Evolutionary conservation across 2,888 invertebrate species (phyloP), one percentile per base, ranked within the genome.

Genomic region (Ecdyonurus torrentis): DNA sequence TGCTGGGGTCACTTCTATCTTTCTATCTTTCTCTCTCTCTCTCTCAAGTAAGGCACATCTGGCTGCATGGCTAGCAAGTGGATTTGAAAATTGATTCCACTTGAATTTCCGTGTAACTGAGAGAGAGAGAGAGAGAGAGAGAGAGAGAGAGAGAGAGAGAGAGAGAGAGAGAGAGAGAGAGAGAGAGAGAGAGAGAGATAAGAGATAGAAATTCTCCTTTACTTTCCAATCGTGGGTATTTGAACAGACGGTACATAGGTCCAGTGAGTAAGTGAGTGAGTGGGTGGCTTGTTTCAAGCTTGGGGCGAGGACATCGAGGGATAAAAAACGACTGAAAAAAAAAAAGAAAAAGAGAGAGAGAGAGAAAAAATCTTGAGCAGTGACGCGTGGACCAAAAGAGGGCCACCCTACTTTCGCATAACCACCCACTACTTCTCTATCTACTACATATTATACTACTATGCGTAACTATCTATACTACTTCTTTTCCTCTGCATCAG

Each of bases 61-160:
- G 37, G 37, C 37, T 37, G 15, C 7, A 15, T 10, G 37, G 15
- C 15, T 15, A 37, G 64, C 61, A 64, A 66, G 65, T 64, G 66
- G 65, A 66, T 66, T 65, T 65, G 64, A 65, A 66, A 66, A 66
- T 66, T 66, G 66, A 66, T 66, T 65, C 66, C 65, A 64, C 65
- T 66, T 58, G 66, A 64, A 66, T 62, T 63, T 65, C 62, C 65
- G 63, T 63, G 63, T 55, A 37, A 15, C 37, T n/a, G 60, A 60
- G 10, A 22, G 50, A 37, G 1, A 15, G 50, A 18, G 50, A 15
- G 23, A 23, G 37, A 1, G 60, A 60, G 10, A 22, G 50, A 37
- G 1, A 15, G 50, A 18, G 50, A 15, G 23, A 23, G 37, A 15
- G 60, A 60, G 10, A 22, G 50, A 37, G 1, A 15, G 50, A 18